A percentile compares a stretch with the other conserved stretches of the same genome.
Conservation (phyloP, 2,888 invertebrate genomes). For the Acleris holmiana region DNA sequence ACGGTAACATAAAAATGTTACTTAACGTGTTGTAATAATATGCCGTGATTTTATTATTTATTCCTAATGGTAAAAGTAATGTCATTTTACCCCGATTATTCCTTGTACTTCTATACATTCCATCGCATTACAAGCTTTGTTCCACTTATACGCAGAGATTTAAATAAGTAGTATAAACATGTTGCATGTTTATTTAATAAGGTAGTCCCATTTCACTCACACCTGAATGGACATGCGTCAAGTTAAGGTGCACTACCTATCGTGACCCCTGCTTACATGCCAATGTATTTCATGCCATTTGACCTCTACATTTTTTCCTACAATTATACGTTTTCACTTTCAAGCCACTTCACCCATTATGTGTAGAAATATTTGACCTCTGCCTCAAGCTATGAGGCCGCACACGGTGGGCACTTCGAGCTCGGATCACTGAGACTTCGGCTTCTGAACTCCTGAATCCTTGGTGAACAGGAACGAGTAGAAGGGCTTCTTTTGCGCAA, state of each 20-base stretch:
- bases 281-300: neutral
- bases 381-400: slow-evolving; percentile 55
- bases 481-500: slow-evolving; percentile 85
- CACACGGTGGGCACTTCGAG: slow-evolving; percentile 66
- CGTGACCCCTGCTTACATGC: neutral
- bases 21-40: too few relatives aligned
- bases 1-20: too few relatives aligned
- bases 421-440: slow-evolving; percentile 72
- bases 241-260: neutral
- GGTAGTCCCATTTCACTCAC: too few relatives aligned
- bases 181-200: too few relatives aligned
- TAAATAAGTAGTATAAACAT: too few relatives aligned
- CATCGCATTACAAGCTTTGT: neutral
- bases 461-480: slow-evolving; percentile 82
- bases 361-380: neutral
- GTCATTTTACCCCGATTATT: neutral
- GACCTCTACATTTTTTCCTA: neutral
- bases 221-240: too few relatives aligned
- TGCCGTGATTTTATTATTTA: too few relatives aligned
- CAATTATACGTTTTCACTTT: neutral
- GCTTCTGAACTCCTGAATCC: slow-evolving; percentile 63
- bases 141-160: neutral
- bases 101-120: neutral
- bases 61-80: neutral
- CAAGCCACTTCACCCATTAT: slow-evolving; percentile 3